phyloP scores from a whole-genome alignment of 2,888 invertebrate species.

The Sarcophaga rosellei region DNA sequence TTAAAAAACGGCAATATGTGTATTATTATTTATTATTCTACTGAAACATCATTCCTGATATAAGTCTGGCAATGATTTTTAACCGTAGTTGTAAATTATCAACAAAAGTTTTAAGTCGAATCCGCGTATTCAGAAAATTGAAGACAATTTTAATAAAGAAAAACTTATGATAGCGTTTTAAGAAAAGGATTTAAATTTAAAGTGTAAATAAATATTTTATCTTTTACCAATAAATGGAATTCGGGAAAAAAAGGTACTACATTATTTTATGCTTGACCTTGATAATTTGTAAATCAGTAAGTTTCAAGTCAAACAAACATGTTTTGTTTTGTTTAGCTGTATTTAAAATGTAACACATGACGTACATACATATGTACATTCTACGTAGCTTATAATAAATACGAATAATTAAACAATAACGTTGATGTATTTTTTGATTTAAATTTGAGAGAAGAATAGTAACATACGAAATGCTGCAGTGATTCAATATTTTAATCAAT shows the following conservation, averaged over 20 bases:
- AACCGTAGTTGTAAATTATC: not conserved
- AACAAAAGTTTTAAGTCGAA: not conserved
- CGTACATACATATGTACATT: not conserved
- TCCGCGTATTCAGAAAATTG: not conserved
- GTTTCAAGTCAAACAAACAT: not conserved
- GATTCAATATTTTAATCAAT: too few species aligned
- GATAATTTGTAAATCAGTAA: not conserved
- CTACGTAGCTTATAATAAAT: too few species aligned
- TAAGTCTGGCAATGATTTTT: not conserved
- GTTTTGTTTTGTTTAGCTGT: not conserved
- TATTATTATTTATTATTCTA: too few species aligned
- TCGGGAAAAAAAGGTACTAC: conserved; percentile 15
- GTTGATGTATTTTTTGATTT: too few species aligned
- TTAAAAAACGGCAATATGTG: too few species aligned
- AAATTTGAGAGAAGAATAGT: too few species aligned
- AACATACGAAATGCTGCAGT: too few species aligned
- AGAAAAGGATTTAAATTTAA: not conserved
- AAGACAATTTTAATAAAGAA: not conserved
- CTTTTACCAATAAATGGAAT: conserved; percentile 2
- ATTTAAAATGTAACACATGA: not conserved
- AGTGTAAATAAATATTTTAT: not conserved
- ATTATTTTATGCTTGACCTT: not conserved
- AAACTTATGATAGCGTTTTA: not conserved
- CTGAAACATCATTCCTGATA: not conserved
- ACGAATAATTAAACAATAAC: too few species aligned